These are phyloP conservation scores for Caenorhabditis becei DNA, from an alignment of 2,888 invertebrate species.

Conservation along the genomic window DNA sequence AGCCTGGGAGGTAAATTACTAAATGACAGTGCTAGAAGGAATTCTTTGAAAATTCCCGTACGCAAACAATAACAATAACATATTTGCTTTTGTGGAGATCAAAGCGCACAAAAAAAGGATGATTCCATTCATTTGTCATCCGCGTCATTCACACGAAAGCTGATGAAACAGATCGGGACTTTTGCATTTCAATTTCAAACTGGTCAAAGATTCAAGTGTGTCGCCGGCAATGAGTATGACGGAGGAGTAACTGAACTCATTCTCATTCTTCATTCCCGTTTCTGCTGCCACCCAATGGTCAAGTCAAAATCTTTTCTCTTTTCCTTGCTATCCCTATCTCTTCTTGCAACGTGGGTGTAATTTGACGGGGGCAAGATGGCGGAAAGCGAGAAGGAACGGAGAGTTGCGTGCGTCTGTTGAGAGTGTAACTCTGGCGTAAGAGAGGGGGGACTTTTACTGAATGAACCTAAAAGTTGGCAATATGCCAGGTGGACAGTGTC, in stretches of 20 bases:
- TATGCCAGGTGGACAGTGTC: too few relatives aligned
- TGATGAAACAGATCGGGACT: not conserved
- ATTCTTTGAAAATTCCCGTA: too few relatives aligned
- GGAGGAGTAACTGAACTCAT: too few relatives aligned
- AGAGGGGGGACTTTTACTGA: not conserved
- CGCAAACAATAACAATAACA: too few relatives aligned
- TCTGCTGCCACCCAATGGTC: conserved; percentile 46
- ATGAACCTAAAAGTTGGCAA: too few relatives aligned
- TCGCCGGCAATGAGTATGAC: too few relatives aligned
- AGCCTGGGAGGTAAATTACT: too few relatives aligned
- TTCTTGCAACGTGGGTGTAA: conserved; percentile 41
- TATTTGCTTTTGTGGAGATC: not conserved
- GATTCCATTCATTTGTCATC: not conserved
- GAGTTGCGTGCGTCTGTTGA: not conserved
- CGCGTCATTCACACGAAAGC: not conserved
- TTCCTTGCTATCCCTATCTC: conserved; percentile 12
- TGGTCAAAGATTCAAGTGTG: not conserved
- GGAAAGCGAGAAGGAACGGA: conserved; percentile 1
- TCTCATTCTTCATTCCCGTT: too few relatives aligned
- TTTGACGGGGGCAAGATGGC: not conserved
- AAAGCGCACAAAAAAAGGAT: not conserved
- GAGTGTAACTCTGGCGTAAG: not conserved
- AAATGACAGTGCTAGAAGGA: too few relatives aligned
- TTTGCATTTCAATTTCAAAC: not conserved
- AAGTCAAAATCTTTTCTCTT: conserved; percentile 27